Evolutionary conservation across 1,140 invertebrate genomes (phyloP), one percentile per base, ranked within the genome.

Genomic region (Prorops nasuta): DNA sequence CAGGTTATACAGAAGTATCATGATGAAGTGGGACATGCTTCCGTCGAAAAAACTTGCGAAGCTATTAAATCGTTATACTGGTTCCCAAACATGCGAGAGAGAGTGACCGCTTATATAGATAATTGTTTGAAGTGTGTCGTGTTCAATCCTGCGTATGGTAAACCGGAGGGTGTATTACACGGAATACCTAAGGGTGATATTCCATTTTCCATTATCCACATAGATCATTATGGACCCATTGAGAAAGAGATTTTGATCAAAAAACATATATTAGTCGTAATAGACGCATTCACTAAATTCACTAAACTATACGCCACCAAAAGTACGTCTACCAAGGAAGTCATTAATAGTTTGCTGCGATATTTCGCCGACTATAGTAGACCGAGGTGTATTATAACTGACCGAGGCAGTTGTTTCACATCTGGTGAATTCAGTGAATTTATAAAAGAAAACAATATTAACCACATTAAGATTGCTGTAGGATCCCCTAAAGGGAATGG

Each of bases 181-280:
- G 10, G 24, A 4, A 4, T 45, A 24, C 12, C 34, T 12, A 45
- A 45, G 22, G 44, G 44, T 35, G 36, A 24, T 9, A 10, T 2
- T 14, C 44, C 34, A 1, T 3, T 20, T 1, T 4, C 18, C 1
- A 12, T n/a, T 2, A 15, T 45, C 8, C 34, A 45, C 20, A 36
- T 45, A 21, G 34, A 45, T 7, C 44, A 37, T 17, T 36, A 32
- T 12, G 44, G 44, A 2, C 34, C 44, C 4, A 37, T 45, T 1
- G 20, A 45, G 31, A 20, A 45, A 21, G 10, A 20, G 3, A 15
- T 28, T 21, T 0, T n/a, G 1, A 16, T 8, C 16, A 45, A 37
- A 22, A 45, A 45, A 16, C 34, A 45, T 21, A 10, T 44, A 16
- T 36, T 45, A 3, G 9, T 45, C 2, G 14, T 36, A 10, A 6